Base-by-base conservation (phyloP, 92 coral and sea anemone species). In the Porites lobata region DNA sequence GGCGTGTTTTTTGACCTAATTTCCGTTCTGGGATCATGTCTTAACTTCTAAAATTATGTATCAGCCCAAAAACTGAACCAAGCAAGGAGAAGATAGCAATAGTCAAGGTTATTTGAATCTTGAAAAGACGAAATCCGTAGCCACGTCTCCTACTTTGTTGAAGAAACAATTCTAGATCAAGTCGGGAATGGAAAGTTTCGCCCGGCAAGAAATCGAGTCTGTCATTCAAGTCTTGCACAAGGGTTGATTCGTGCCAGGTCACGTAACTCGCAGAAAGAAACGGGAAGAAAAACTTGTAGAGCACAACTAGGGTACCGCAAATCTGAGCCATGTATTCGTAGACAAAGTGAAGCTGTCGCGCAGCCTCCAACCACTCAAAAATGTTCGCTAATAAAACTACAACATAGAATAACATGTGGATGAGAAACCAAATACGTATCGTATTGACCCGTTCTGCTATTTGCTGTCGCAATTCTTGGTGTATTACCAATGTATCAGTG, bases 201-300 rank as follows among this genome's bases (percentile, higher is more conserved):
- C 62, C 78, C 1, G 76, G 87, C 63, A 75, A 65, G 52, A 57
- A 91, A 66, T 87, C 94, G 6, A 81, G 72, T 21, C 77, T 87
- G 75, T 91, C 87, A 71, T 82, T 91, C 67, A 91, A 72, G 38
- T 84, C 94, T 18, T 76, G 91, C 14, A 87, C 91, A 18, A 91
- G 91, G 21, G 68, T 91, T 32, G 77, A 69, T 73, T 91, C 94
- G 72, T 87, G 94, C 91, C 91, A 87, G 13, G 94, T 91, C 79
- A 91, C 94, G 68, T 91, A 91, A 76, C 91, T 91, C 14, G 94
- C 94, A 9, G 94, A 86, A 19, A 91, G 72, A 71, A 91, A 91
- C 1, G 94, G 94, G 72, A 91, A 91, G 75, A 91, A 87, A 61
- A 91, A 91, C 54, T 91, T 91, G 94, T 91, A 91, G 19, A 77